Evolutionary conservation across 2,113 vertebrate genomes (phyloP).

Genomic region (Suncus etruscus): DNA sequence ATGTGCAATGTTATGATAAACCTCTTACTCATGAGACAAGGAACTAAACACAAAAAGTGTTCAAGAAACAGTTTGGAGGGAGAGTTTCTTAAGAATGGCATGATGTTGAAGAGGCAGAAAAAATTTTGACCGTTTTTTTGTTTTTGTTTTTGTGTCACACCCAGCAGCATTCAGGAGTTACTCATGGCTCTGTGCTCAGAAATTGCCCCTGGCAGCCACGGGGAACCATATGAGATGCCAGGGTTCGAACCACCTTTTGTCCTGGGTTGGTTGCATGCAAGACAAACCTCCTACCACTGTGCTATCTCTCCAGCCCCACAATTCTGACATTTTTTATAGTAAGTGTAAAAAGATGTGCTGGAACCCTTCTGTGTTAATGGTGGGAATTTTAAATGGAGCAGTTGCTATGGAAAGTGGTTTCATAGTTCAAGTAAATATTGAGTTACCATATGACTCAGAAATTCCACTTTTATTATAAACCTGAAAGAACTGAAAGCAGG

Average conservation of each 20-base stretch:
- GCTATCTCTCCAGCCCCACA: no score
- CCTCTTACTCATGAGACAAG: not conserved
- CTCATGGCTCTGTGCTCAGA: no score
- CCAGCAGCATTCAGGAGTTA: no score
- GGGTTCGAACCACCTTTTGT: no score
- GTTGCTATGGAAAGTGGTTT: not conserved
- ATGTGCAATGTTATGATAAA: conserved; percentile 14
- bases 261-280: no score
- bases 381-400: conserved; percentile 11
- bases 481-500: not conserved
- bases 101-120: not conserved
- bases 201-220: no score
- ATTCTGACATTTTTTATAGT: not conserved
- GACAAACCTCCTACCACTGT: no score
- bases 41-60: not conserved
- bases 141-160: no score
- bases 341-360: not conserved
- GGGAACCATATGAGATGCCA: no score
- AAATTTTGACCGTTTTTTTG: no score
- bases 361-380: not conserved
- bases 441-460: not conserved
- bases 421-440: not conserved
- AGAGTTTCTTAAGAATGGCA: not conserved
- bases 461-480: not conserved
- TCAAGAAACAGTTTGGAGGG: not conserved